A percentile compares a stretch with the other conserved stretches of the same genome.
These are phyloP conservation scores for Mya arenaria DNA, from an alignment of 1,140 invertebrate genomes.

Conservation along the genomic window DNA sequence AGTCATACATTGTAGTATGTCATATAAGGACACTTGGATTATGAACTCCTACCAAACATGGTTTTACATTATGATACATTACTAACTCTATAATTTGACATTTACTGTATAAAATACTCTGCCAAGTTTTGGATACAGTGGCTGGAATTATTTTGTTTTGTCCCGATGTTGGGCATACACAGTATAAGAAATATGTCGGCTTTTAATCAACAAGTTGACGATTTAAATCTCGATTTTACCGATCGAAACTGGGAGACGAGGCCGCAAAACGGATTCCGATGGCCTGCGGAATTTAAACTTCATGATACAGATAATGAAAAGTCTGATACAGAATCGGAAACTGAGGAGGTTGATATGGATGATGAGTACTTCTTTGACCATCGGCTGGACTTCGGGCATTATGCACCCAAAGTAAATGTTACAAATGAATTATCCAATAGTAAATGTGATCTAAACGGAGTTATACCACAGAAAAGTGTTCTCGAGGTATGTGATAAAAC, in stretches of 20 bases:
- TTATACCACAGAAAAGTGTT: too few relatives aligned
- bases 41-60: too few relatives aligned
- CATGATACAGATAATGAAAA: slow-evolving; percentile 4
- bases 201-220: neutral
- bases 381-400: slow-evolving; percentile 35
- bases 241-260: slow-evolving; percentile 20
- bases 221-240: slow-evolving; percentile 37
- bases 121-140: too few relatives aligned
- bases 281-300: slow-evolving; percentile 21
- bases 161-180: slow-evolving; percentile 6
- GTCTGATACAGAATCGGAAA: neutral
- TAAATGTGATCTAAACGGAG: too few relatives aligned
- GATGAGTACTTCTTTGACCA: slow-evolving; percentile 51
- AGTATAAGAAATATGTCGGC: neutral
- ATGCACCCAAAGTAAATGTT: slow-evolving; percentile 30
- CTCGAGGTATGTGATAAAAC: neutral
- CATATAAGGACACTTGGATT: too few relatives aligned
- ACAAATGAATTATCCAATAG: too few relatives aligned
- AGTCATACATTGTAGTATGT: too few relatives aligned
- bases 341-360: slow-evolving; percentile 33
- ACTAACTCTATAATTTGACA: too few relatives aligned
- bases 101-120: too few relatives aligned
- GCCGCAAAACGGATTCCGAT: neutral
- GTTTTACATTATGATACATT: too few relatives aligned
- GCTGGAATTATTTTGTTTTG: too few relatives aligned